Evolutionary conservation across 2,888 invertebrate species (phyloP), one percentile per base, ranked within the genome.

Genomic region (Leptopilina syphax): DNA sequence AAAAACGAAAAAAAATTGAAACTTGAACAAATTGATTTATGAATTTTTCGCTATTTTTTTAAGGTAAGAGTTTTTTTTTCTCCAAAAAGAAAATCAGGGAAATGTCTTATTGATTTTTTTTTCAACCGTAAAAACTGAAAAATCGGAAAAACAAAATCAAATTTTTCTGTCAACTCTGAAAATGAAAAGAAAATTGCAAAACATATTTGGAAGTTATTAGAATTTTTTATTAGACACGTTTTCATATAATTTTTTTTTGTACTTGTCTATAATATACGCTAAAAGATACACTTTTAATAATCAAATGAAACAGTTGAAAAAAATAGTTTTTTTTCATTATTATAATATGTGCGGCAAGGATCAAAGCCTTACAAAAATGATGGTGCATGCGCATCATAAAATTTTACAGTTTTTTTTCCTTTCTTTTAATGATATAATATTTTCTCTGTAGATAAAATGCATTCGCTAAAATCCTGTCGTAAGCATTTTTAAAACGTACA

Each of bases 1-100:
- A 87, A 82, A 34, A 34, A 34, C 3, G 34, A 34, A 34, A 34
- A 34, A 44, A 44, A 78, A 83, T 81, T 83, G 80, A 77, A 77
- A 79, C 78, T 77, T 80, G 81, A 82, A 9, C 41, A 81, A 82
- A 66, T 44, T 44, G 8, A 44, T 8, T 44, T 44, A 7, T 6
- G 8, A 44, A 8, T 44, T 44, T 44, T 8, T 44, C 44, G 44
- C 44, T 6, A 44, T 44, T 44, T 44, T 8, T 44, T 44, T 8
- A 1, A 44, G 44, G 44, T 44, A 44, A 44, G 44, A 44, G 44
- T 44, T 44, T 44, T 44, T 8, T 44, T 8, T 8, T 7, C 6
- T 44, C 44, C 34, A 34, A 34, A 44, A 7, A 44, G 5, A 7
- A 44, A 44, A 34, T 34, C 3, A 3, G 34, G 34, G 4, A 34